Percentiles rank a stretch among this genome's conserved stretches.
Conservation (phyloP, 2,113 vertebrate genomes). For the Mesembrinibis cayennensis region DNA sequence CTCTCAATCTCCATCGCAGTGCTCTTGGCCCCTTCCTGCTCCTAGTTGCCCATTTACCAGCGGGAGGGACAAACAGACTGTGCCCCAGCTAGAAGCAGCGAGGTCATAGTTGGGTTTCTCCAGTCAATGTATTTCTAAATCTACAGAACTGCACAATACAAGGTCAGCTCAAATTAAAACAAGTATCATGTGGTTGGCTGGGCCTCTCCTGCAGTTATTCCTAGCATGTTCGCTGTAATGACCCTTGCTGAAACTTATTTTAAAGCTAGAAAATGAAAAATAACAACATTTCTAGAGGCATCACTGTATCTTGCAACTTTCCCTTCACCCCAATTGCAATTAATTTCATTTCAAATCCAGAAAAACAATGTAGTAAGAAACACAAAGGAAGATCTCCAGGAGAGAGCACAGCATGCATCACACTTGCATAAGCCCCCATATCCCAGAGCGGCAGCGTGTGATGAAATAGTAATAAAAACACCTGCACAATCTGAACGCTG, state of each 20-base stretch:
- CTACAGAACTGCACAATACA: background rate
- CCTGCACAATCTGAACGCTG: background rate
- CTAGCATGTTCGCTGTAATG: background rate
- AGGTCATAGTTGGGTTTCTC: background rate
- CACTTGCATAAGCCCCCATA: background rate
- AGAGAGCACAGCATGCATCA: background rate
- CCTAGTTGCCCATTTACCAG: background rate
- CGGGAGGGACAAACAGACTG: background rate
- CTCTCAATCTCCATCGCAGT: background rate
- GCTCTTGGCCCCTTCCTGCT: background rate
- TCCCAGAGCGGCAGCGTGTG: background rate
- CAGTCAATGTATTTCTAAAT: background rate
- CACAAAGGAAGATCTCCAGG: background rate
- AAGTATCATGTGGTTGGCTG: background rate
- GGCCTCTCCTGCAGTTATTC: background rate
- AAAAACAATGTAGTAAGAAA: background rate
- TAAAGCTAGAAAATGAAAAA: background rate
- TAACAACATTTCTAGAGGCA: background rate
- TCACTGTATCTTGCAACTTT: background rate
- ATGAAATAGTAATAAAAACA: background rate
- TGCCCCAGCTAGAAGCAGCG: background rate
- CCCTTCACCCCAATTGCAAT: background rate
- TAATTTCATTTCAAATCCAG: background rate
- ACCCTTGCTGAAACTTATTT: background rate
- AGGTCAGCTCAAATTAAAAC: background rate